phyloP scores from a whole-genome alignment of 2,797 vertebrate species.

The Decapterus maruadsi region DNA sequence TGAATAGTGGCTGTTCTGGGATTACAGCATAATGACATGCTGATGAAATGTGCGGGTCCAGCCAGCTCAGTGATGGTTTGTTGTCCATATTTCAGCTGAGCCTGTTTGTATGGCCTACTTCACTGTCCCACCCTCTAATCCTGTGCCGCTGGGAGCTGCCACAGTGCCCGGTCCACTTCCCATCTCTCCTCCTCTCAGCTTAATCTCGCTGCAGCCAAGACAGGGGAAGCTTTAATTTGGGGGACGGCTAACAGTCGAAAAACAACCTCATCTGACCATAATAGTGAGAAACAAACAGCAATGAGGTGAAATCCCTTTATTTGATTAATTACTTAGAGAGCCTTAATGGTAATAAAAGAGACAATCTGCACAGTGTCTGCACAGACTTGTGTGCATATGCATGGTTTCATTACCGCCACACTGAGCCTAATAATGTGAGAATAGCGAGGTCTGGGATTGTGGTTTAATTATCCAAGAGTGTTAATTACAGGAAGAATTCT shows the following conservation, averaged over 20 bases:
- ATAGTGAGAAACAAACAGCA: constrained; percentile 14
- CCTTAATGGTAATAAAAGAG: not conserved
- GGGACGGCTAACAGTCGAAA: constrained; percentile 45
- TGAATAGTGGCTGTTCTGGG: constrained; percentile 31
- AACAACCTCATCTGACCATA: constrained; percentile 24
- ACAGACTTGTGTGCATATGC: not conserved
- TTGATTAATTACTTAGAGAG: constrained; percentile 11
- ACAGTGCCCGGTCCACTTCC: constrained; percentile 66
- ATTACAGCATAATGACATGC: constrained; percentile 67
- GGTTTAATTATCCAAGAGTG: constrained; percentile 66
- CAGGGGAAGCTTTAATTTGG: constrained; percentile 30
- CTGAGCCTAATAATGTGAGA: constrained; percentile 54
- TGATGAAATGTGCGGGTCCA: constrained; percentile 70
- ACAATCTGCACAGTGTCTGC: not conserved
- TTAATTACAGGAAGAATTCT: constrained; percentile 76
- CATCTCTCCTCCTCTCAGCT: constrained; percentile 57
- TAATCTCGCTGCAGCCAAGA: constrained; percentile 76
- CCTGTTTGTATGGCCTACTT: constrained; percentile 80
- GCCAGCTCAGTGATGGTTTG: constrained; percentile 52
- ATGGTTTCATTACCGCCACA: constrained; percentile 2
- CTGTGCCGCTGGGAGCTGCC: constrained; percentile 60
- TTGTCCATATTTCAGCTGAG: constrained; percentile 73
- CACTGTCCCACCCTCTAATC: constrained; percentile 76
- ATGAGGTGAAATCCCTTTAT: constrained; percentile 14
- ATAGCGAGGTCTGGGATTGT: constrained; percentile 51